A percentile compares a stretch with the other conserved stretches of the same genome.
These are phyloP conservation scores for Sebastes cheni DNA, from an alignment of 2,797 vertebrate species.

Conservation along the genomic window DNA sequence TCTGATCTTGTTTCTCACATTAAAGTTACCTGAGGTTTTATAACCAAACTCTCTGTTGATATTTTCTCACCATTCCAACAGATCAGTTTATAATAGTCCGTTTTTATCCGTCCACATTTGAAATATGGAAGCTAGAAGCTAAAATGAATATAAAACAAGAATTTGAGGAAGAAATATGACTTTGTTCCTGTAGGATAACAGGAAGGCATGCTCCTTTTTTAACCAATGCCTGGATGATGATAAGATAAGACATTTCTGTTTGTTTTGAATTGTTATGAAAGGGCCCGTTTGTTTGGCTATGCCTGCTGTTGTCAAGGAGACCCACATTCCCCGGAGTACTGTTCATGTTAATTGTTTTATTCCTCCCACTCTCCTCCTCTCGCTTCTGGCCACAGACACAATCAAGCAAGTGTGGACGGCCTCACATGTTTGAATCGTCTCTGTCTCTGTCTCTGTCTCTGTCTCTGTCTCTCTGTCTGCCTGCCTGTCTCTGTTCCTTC, in stretches of 20 bases:
- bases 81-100: not conserved
- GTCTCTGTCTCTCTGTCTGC: conserved; percentile 2
- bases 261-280: conserved; percentile 79
- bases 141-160: not conserved
- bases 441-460: conserved; percentile 5
- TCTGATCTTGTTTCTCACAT: conserved; percentile 5
- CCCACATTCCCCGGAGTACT: conserved; percentile 74
- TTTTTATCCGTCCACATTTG: not conserved
- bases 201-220: conserved; percentile 1
- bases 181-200: not conserved
- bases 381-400: conserved; percentile 64
- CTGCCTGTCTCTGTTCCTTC: conserved; percentile 2
- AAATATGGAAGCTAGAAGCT: not conserved
- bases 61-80: not conserved
- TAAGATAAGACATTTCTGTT: conserved; percentile 62
- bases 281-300: conserved; percentile 75
- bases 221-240: conserved; percentile 30
- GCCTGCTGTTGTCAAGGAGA: conserved; percentile 75
- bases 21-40: not conserved
- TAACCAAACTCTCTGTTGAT: not conserved
- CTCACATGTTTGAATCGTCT: conserved; percentile 34
- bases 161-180: not conserved
- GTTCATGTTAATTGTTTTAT: conserved; percentile 77
- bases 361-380: conserved; percentile 71
- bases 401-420: conserved; percentile 68